Conservation (phyloP, 92 coral and sea anemone genomes). For the Actinernus sp. region DNA sequence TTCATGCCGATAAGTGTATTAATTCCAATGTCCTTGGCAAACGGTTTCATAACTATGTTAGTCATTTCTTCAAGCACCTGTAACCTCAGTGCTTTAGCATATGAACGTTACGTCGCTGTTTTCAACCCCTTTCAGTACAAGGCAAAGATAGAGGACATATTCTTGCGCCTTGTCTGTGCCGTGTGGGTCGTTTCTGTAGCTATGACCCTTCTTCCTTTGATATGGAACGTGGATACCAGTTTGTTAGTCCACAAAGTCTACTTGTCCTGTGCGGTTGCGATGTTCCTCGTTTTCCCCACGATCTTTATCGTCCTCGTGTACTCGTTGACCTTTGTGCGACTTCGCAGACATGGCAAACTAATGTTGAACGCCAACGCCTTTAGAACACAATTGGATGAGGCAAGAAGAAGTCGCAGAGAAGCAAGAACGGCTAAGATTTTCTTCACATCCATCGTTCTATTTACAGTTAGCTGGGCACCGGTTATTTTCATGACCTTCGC, state of each 20-base stretch:
- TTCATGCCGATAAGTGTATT: constrained; percentile 52
- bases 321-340: constrained; percentile 25
- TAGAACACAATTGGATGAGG: constrained; percentile 32
- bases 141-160: constrained; percentile 30
- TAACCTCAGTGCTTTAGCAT: constrained; percentile 70
- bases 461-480: constrained; percentile 67
- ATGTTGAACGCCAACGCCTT: constrained; percentile 27
- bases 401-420: constrained; percentile 49
- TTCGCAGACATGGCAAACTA: constrained; percentile 41
- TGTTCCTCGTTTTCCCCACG: constrained; percentile 59
- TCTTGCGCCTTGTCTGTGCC: constrained; percentile 42
- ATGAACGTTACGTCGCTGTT: constrained; percentile 70
- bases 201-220: constrained; percentile 50
- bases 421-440: constrained; percentile 54
- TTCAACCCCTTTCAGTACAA: constrained; percentile 58
- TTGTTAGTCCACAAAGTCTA: constrained; percentile 52
- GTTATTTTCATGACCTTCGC: constrained; percentile 60
- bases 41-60: constrained; percentile 57
- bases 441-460: constrained; percentile 42
- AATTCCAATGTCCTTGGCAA: constrained; percentile 21
- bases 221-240: constrained; percentile 33
- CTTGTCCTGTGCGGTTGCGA: constrained; percentile 46
- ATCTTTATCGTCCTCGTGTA: constrained; percentile 51
- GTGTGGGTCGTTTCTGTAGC: constrained; percentile 53
- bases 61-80: constrained; percentile 64